Conservation (phyloP, 2,888 invertebrate species). For the Ichneumoninae sp. region DNA sequence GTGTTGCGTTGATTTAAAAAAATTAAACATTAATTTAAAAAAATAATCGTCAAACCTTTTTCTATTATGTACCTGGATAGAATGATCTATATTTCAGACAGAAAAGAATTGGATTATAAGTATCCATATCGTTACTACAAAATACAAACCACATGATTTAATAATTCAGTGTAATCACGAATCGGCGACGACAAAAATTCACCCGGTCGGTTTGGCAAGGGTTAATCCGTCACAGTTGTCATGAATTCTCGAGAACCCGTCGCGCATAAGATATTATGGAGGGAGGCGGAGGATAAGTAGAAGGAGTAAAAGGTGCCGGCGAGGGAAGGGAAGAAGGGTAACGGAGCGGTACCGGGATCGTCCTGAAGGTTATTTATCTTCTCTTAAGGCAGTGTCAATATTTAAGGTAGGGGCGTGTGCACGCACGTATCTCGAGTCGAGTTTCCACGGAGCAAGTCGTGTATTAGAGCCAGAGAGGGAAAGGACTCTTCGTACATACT, state of each 20-base stretch:
- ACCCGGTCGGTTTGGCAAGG: neutral
- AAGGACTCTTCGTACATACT: slow-evolving; percentile 44
- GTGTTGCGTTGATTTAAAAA: neutral
- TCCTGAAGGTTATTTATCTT: slow-evolving; percentile 68
- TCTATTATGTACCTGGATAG: neutral
- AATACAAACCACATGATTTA: too few species aligned
- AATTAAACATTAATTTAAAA: neutral
- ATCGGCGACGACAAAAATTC: neutral
- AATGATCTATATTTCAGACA: neutral
- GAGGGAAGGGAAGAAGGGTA: slow-evolving; percentile 26
- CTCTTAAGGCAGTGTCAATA: slow-evolving; percentile 70
- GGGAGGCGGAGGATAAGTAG: slow-evolving; percentile 27
- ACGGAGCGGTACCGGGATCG: slow-evolving; percentile 50
- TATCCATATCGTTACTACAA: too few species aligned
- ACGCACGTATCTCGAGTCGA: slow-evolving; percentile 56
- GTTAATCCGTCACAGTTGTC: neutral
- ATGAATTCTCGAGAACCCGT: neutral
- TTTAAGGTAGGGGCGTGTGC: slow-evolving; percentile 67
- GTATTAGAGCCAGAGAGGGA: slow-evolving; percentile 40
- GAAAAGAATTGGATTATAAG: neutral
- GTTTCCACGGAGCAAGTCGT: slow-evolving; percentile 59
- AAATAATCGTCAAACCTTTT: neutral
- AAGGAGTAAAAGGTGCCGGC: slow-evolving; percentile 18
- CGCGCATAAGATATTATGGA: slow-evolving; percentile 2
- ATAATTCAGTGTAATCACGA: too few species aligned